Conservation (phyloP, 2,888 invertebrate species). For the Hydriomena furcata region DNA sequence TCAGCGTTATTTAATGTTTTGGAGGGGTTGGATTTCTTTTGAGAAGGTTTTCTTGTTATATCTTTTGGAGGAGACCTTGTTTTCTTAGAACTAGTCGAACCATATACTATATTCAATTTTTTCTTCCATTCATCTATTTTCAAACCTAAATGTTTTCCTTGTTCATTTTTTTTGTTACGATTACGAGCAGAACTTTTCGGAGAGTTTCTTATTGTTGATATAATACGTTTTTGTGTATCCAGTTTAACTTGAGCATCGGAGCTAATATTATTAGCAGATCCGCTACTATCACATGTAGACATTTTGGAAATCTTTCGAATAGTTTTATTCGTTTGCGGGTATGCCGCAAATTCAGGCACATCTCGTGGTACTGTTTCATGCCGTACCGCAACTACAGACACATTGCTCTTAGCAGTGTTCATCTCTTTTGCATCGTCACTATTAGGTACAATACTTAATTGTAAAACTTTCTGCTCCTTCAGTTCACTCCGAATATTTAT, state of each 20-base stretch:
- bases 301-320: conserved; percentile 65
- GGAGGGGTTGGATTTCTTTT: conserved; percentile 37
- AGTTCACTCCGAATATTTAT: conserved; percentile 79
- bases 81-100: conserved; percentile 45
- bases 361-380: conserved; percentile 42
- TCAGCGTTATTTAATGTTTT: conserved; percentile 56
- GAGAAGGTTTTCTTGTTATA: conserved; percentile 33
- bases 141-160: conserved; percentile 40
- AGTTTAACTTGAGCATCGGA: conserved; percentile 49
- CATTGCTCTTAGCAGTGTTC: conserved; percentile 49
- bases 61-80: conserved; percentile 30
- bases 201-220: conserved; percentile 40
- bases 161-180: conserved; percentile 45
- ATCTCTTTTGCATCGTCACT: conserved; percentile 36
- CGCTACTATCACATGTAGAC: conserved; percentile 66
- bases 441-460: conserved; percentile 75
- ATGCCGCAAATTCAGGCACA: conserved; percentile 16
- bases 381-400: conserved; percentile 58
- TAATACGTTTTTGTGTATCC: conserved; percentile 43
- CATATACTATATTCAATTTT: conserved; percentile 66
- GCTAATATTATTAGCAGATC: conserved; percentile 59
- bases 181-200: conserved; percentile 44
- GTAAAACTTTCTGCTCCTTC: conserved; percentile 75
- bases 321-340: conserved; percentile 33
- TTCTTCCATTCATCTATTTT: conserved; percentile 68